Evolutionary conservation across 2,797 vertebrate species (phyloP).

Genomic region (Enteromius trimaculatus): DNA sequence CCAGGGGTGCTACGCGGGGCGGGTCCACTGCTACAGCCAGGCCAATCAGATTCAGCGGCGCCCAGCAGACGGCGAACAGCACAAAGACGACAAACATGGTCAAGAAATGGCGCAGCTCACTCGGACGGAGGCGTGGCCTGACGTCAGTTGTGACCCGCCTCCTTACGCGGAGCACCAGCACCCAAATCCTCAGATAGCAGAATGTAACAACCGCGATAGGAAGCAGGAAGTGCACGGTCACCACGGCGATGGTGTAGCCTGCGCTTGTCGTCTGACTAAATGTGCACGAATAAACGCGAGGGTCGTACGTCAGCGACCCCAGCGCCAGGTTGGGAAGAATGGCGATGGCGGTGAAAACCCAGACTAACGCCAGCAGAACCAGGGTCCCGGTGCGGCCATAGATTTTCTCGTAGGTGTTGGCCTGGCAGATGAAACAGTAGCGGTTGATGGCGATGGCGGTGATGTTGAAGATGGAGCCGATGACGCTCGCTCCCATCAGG

Average conservation of each 20-base stretch:
- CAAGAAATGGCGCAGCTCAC: constrained; percentile 84
- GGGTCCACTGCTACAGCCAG: constrained; percentile 83
- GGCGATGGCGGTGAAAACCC: constrained; percentile 82
- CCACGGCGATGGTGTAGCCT: constrained; percentile 82
- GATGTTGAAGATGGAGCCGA: constrained; percentile 90
- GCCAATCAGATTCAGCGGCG: constrained; percentile 86
- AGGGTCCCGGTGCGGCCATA: constrained; percentile 80
- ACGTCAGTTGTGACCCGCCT: constrained; percentile 81
- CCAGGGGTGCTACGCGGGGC: constrained; percentile 74
- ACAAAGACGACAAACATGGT: constrained; percentile 91
- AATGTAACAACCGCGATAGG: constrained; percentile 85
- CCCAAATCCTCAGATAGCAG: constrained; percentile 89
- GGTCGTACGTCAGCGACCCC: constrained; percentile 85
- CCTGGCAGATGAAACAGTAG: constrained; percentile 88
- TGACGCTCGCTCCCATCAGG: constrained; percentile 88
- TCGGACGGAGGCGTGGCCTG: constrained; percentile 75
- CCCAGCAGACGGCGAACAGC: constrained; percentile 89
- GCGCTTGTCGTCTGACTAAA: constrained; percentile 85
- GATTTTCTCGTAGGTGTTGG: constrained; percentile 80
- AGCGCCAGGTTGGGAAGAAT: constrained; percentile 85
- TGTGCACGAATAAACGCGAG: constrained; percentile 85
- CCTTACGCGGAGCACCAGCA: constrained; percentile 84
- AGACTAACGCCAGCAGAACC: constrained; percentile 79
- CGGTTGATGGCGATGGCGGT: constrained; percentile 86
- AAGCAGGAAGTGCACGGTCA: constrained; percentile 85